Evolutionary conservation across 2,888 invertebrate species (phyloP).

Genomic region (Protonemura montana): DNA sequence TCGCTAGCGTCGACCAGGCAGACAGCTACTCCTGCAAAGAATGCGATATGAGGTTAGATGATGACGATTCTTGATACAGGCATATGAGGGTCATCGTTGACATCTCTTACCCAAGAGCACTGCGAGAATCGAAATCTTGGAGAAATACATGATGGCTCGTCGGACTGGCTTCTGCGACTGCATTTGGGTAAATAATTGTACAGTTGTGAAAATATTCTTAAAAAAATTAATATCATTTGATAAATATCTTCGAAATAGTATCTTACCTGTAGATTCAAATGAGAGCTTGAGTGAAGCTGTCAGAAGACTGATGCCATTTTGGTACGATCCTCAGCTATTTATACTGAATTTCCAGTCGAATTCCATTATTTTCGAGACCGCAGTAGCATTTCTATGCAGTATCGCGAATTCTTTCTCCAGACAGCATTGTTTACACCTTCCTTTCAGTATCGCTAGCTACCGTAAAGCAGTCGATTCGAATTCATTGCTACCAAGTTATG

Average conservation of each 20-base stretch:
- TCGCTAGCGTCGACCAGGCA: background rate
- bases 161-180: no score
- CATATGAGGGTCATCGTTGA: background rate
- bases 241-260: no score
- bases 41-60: background rate
- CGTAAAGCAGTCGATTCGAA: background rate
- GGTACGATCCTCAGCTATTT: background rate
- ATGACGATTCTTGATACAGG: background rate
- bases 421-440: background rate
- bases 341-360: background rate
- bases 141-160: background rate
- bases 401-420: constrained; percentile 1
- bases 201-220: no score
- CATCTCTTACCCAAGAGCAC: background rate
- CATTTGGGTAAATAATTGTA: no score
- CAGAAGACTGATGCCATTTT: constrained; percentile 7
- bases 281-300: background rate
- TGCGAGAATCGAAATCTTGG: background rate
- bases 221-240: no score
- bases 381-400: background rate
- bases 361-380: background rate
- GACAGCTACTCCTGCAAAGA: background rate
- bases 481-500: background rate
- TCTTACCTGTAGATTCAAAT: background rate
- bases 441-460: background rate